A percentile compares a stretch with the other conserved stretches of the same genome.
Evolutionary conservation across 2,797 vertebrate species (phyloP).

Genomic region (Myotis planiceps): DNA sequence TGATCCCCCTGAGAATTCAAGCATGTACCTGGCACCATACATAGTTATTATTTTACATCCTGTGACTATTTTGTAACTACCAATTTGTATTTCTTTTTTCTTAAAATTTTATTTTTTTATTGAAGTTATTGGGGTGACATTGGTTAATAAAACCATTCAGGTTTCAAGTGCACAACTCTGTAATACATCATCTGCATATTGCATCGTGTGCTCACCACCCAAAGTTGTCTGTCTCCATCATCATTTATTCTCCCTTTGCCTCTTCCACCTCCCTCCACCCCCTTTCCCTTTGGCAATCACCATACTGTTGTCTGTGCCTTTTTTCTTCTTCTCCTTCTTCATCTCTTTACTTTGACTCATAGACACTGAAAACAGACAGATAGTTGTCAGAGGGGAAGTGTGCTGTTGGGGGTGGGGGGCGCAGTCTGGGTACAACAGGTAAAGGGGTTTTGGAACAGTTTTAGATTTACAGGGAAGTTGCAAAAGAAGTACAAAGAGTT

Average conservation of each 20-base stretch:
- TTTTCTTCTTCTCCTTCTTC: too few relatives aligned
- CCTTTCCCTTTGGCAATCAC: neutral
- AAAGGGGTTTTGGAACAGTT: neutral
- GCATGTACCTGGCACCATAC: too few relatives aligned
- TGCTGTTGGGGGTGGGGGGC: too few relatives aligned
- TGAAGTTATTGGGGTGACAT: neutral
- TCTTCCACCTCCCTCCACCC: neutral
- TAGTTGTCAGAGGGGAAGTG: neutral
- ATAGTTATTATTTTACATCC: neutral
- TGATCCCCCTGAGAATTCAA: neutral
- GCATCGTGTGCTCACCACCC: neutral
- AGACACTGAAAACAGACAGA: neutral
- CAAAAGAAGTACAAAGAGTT: neutral
- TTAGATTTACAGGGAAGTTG: neutral
- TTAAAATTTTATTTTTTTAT: neutral
- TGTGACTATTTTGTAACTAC: neutral
- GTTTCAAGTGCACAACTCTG: neutral
- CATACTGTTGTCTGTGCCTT: neutral
- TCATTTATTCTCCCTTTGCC: neutral
- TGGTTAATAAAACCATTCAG: neutral
- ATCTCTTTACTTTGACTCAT: neutral
- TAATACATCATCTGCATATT: neutral
- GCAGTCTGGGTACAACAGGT: neutral
- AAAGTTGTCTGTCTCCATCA: neutral
- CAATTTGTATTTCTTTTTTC: neutral